phyloP scores from a whole-genome alignment of 2,888 invertebrate species.

The Xestia rhomboidea region DNA sequence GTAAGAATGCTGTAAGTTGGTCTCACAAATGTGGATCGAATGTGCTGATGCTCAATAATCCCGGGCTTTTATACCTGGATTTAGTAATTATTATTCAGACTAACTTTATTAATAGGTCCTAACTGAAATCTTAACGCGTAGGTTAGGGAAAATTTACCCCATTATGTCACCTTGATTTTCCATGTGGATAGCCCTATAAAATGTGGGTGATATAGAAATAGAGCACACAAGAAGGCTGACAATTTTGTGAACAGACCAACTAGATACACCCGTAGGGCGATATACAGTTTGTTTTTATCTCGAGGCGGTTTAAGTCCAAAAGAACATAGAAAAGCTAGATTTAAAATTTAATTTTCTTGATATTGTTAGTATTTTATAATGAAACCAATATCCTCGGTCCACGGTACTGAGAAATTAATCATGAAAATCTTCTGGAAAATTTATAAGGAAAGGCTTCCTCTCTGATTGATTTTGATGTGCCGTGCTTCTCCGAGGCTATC shows the following conservation, averaged over 20 bases:
- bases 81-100: constrained; percentile 50
- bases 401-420: no score
- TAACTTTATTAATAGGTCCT: constrained; percentile 30
- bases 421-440: no score
- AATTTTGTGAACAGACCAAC: neutral
- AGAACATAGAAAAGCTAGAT: neutral
- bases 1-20: constrained; percentile 13
- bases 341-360: no score
- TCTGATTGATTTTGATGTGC: no score
- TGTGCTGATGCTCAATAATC: constrained; percentile 19
- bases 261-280: neutral
- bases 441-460: no score
- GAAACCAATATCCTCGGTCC: no score
- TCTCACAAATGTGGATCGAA: constrained; percentile 21
- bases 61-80: constrained; percentile 44
- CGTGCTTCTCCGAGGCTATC: no score
- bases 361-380: neutral
- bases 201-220: constrained; percentile 7
- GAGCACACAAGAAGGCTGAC: no score
- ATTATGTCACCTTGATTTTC: constrained; percentile 36
- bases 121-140: constrained; percentile 22
- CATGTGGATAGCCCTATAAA: constrained; percentile 7
- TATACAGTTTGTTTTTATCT: neutral
- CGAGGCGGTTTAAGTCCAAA: neutral
- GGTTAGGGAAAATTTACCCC: constrained; percentile 27